Evolutionary conservation across 1,140 invertebrate genomes (phyloP).

Genomic region (Pseudobourletiella spinata): DNA sequence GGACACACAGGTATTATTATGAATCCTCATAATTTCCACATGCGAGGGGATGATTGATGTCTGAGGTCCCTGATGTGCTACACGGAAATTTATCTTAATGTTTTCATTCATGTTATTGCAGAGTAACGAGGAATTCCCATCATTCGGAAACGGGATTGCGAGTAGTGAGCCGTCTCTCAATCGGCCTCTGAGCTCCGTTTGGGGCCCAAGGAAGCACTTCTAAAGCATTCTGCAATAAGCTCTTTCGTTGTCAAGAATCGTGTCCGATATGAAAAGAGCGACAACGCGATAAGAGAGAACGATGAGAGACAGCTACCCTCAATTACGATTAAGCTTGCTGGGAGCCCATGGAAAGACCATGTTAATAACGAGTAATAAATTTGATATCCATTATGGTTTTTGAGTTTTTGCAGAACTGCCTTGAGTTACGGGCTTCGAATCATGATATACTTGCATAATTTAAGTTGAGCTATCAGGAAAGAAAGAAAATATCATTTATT

Average conservation of each 20-base stretch:
- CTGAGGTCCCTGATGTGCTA: too few species aligned
- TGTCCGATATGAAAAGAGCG: background rate
- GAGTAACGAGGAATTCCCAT: slow-evolving; percentile 49
- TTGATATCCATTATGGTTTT: background rate
- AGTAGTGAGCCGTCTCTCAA: slow-evolving; percentile 18
- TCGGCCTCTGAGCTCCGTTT: slow-evolving; percentile 29
- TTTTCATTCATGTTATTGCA: slow-evolving; percentile 45
- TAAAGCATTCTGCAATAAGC: slow-evolving; percentile 8
- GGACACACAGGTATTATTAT: slow-evolving; percentile 30
- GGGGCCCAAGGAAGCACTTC: slow-evolving; percentile 35
- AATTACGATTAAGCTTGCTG: background rate
- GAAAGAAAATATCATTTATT: too few species aligned
- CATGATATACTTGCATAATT: too few species aligned
- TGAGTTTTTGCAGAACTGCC: too few species aligned
- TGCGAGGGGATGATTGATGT: too few species aligned
- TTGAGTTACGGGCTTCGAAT: too few species aligned
- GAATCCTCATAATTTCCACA: too few species aligned
- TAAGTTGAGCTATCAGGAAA: too few species aligned
- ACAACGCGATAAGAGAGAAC: too few species aligned
- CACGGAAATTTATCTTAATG: too few species aligned
- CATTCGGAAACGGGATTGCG: slow-evolving; percentile 42
- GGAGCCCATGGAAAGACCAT: background rate
- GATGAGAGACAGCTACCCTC: background rate
- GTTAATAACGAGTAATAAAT: background rate
- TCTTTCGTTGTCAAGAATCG: background rate